Evolutionary conservation across 2,797 vertebrate species (phyloP), one percentile per base, ranked within the genome.

Genomic region (Mallotus villosus): DNA sequence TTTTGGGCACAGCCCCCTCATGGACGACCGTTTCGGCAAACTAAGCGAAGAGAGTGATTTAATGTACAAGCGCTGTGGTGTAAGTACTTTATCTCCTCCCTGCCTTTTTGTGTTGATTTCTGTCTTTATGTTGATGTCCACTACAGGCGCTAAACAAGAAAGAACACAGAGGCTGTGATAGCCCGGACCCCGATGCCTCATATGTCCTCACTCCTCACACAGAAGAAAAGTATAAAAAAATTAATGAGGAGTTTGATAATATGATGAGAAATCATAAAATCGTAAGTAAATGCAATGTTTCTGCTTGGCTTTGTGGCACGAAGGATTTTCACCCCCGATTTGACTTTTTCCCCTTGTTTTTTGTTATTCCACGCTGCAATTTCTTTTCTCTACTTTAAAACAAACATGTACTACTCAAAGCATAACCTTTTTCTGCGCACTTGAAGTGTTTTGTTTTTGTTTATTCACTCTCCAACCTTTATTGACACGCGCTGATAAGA

Each of bases 191-290:
- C 78, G 98, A 99, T 86, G 95, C 95, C 93, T 97, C 98, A 92
- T 99, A 97, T 96, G 97, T 99, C 94, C 97, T 99, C 94, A 99
- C 98, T 90, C 98, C 98, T 92, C 97, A 99, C 93, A 99, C 98
- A 90, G 97, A 99, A 95, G 98, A 99, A 95, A 99, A 99, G 92
- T 99, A 99, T 97, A 98, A 99, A 97, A 99, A 99, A 98, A 99
- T 99, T 95, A 99, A 99, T 95, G 98, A 99, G 95, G 98, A 99
- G 90, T 99, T 99, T 98, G 98, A 99, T 98, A 99, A 99, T 97
- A 99, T 99, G 98, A 99, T 99, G 98, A 93, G 97, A 97, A 99
- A 97, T 97, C 98, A 99, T 97, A 99, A 99, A 96, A 97, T 99
- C 95, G 96, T 98, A 97, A 94, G 94, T 94, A 81, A 88, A 87